Percentiles rank a stretch among this genome's conserved stretches.
These are phyloP conservation scores for Cetoscarus ocellatus DNA, from an alignment of 2,797 vertebrate species.

Conservation along the genomic window DNA sequence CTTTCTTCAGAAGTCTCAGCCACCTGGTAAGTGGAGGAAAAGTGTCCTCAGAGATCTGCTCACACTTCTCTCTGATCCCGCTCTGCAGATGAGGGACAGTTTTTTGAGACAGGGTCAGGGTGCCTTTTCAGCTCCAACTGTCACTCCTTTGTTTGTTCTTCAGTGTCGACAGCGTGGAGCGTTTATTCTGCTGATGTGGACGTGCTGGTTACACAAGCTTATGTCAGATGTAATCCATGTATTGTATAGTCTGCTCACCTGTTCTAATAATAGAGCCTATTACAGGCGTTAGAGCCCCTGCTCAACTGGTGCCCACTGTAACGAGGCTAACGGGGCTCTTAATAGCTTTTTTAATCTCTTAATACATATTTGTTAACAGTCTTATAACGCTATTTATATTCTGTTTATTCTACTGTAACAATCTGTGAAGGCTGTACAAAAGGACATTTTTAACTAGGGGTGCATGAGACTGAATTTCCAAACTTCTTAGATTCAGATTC, in stretches of 20 bases:
- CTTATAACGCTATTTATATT: too few relatives aligned
- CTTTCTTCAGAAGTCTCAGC: constrained; percentile 85
- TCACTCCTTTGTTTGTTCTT: neutral
- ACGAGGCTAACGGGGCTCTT: neutral
- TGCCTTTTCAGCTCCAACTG: too few relatives aligned
- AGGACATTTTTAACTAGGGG: too few relatives aligned
- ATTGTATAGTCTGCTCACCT: constrained; percentile 78
- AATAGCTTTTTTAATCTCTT: constrained; percentile 1
- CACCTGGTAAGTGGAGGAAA: constrained; percentile 80
- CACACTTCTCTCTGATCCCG: neutral
- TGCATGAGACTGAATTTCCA: too few relatives aligned
- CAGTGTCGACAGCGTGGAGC: neutral
- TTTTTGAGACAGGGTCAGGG: neutral
- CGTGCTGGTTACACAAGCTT: constrained; percentile 80
- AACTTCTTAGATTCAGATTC: too few relatives aligned
- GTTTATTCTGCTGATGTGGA: constrained; percentile 73
- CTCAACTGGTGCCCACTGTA: constrained; percentile 25
- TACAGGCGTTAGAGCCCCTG: constrained; percentile 28
- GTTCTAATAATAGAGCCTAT: constrained; percentile 83
- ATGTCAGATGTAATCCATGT: constrained; percentile 85
- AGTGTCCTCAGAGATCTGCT: neutral
- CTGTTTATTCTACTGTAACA: too few relatives aligned
- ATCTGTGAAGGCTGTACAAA: too few relatives aligned
- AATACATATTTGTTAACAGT: too few relatives aligned
- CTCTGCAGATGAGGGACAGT: neutral